A percentile compares a stretch with the other conserved stretches of the same genome.
Evolutionary conservation across 2,888 invertebrate genomes (phyloP).

Genomic region (Sarcophaga subvicina): DNA sequence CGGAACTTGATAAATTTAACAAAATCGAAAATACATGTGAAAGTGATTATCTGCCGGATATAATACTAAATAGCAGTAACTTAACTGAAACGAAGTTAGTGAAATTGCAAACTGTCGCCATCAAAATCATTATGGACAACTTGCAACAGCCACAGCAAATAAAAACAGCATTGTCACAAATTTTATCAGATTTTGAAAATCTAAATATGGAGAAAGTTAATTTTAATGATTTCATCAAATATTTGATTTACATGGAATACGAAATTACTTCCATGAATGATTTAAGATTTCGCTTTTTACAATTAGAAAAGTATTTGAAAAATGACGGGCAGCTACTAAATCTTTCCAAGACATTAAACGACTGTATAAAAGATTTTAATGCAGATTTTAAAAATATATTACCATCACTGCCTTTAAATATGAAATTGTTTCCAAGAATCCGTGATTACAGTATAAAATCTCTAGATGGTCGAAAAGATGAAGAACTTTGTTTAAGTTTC

Average conservation of each 20-base stretch:
- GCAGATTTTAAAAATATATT: constrained; percentile 37
- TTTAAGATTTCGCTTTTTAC: constrained; percentile 77
- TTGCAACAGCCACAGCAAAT: not conserved
- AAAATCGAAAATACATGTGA: not conserved
- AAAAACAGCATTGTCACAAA: constrained; percentile 41
- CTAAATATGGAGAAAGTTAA: constrained; percentile 71
- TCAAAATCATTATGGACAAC: constrained; percentile 73
- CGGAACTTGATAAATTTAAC: constrained; percentile 71
- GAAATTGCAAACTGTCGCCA: constrained; percentile 77
- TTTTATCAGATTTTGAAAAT: constrained; percentile 72
- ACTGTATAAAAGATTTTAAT: constrained; percentile 61
- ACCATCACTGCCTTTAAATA: constrained; percentile 79
- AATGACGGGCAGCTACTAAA: constrained; percentile 62
- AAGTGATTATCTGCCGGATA: constrained; percentile 74
- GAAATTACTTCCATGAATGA: constrained; percentile 81
- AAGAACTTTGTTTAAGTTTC: constrained; percentile 73
- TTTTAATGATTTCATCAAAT: constrained; percentile 70
- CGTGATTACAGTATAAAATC: constrained; percentile 75
- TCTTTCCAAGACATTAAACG: constrained; percentile 69
- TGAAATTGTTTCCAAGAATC: constrained; percentile 77
- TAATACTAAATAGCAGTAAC: constrained; percentile 75
- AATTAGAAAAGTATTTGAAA: constrained; percentile 72
- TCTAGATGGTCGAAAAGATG: constrained; percentile 56
- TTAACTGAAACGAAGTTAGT: constrained; percentile 76
- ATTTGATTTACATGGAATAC: constrained; percentile 81